These are phyloP conservation scores for Dorcus hopei DNA, from an alignment of 2,888 invertebrate species.

Conservation along the genomic window DNA sequence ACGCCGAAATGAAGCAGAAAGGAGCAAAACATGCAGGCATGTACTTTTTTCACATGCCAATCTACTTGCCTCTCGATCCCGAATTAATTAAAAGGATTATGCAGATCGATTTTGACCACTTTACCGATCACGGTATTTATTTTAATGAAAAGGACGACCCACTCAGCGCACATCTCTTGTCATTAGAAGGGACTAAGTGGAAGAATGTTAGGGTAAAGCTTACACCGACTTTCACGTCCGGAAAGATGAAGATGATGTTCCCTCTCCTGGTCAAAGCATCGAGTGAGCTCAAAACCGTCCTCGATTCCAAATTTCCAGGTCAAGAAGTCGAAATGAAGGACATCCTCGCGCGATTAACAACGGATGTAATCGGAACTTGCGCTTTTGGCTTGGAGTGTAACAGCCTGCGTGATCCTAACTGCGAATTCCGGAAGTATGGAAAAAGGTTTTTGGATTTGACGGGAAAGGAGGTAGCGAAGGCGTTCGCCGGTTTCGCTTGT, in stretches of 20 bases:
- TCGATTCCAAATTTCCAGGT: not conserved
- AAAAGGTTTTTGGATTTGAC: constrained; percentile 10
- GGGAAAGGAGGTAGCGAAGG: constrained; percentile 11
- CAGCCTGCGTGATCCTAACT: constrained; percentile 9
- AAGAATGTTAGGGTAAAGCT: constrained; percentile 36
- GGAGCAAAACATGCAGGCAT: constrained; percentile 26
- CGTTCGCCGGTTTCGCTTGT: constrained; percentile 10
- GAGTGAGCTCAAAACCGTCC: constrained; percentile 3
- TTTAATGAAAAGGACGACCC: constrained; percentile 57
- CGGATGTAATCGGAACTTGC: constrained; percentile 10
- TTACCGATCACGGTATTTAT: constrained; percentile 59
- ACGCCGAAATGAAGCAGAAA: constrained; percentile 21
- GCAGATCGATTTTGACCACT: constrained; percentile 57
- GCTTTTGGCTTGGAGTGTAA: constrained; percentile 14
- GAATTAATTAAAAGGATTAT: constrained; percentile 45
- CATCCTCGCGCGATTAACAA: constrained; percentile 9
- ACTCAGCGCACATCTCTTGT: constrained; percentile 56
- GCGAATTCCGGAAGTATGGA: constrained; percentile 9
- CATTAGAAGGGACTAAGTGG: constrained; percentile 57
- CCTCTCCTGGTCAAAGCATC: constrained; percentile 13
- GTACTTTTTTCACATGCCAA: constrained; percentile 23
- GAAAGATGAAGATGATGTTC: constrained; percentile 26
- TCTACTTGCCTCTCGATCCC: constrained; percentile 27
- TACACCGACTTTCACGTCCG: constrained; percentile 23
- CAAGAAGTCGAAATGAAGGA: constrained; percentile 7